Evolutionary conservation across 2,113 vertebrate species (phyloP), one percentile per base, ranked within the genome.

Genomic region (Daphoenositta chrysoptera): DNA sequence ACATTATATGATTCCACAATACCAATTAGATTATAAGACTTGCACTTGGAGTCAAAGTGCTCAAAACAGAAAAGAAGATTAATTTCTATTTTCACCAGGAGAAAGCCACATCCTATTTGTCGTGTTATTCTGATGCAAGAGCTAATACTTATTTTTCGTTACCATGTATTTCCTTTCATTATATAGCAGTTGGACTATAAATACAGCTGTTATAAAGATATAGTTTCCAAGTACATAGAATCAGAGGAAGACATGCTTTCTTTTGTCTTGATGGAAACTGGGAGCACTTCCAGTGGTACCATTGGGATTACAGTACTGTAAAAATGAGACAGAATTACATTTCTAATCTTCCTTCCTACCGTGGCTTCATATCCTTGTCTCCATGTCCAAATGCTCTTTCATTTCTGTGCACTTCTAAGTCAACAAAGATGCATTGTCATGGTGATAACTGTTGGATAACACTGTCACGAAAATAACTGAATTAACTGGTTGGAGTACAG

Each of bases 91-190:
- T 89, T 89, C 66, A 87, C 50, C 51, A 81, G 58, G 24, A 91
- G 73, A 91, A 90, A 86, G 44, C 33, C 50, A 89, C 58, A 65
- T 86, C 70, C 47, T 87, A n/a, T 80, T 85, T 88, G 45, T 77
- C 94, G 26, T 80, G 21, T 85, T 73, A 44, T 85, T 96, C 50
- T 91, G 53, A 93, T 86, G 83, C 21, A 89, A 58, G 86, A 30
- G 21, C 81, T 81, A 87, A 57, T 71, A 81, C 69, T 73, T 93
- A 73, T 89, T 69, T 31, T 70, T 85, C 44, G 79, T 75, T 92
- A 95, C 91, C 83, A 81, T 47, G 7, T 80, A 79, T 95, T 95
- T 91, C 44, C 71, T 95, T 90, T 92, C 68, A 68, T 93, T 93
- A 61, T 51, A 63, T 35, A 94, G 76, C 40, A 72, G 40, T 65